phyloP scores from a whole-genome alignment of 1,140 invertebrate species.

The Neuroterus valhalla region DNA sequence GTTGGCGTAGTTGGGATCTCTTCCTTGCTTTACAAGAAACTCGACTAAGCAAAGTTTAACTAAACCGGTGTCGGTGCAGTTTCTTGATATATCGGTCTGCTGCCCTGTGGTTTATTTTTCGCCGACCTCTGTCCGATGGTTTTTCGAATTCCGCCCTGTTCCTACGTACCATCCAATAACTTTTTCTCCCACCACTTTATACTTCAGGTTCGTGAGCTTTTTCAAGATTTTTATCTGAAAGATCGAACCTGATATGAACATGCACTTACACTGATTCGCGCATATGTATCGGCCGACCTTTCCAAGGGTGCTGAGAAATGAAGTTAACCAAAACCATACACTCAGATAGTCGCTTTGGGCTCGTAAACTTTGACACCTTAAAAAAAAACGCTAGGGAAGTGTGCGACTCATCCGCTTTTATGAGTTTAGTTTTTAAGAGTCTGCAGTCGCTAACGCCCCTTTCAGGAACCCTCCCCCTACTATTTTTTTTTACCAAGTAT shows the following conservation, averaged over 20 bases:
- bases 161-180: conserved; percentile 50
- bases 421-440: conserved; percentile 54
- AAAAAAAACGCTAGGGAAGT: conserved; percentile 43
- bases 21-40: conserved; percentile 48
- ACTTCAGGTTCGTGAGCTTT: too few species aligned
- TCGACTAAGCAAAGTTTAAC: conserved; percentile 59
- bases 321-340: too few species aligned
- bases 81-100: conserved; percentile 66
- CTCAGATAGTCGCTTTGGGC: conserved; percentile 29
- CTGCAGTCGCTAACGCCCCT: conserved; percentile 41
- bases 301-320: too few species aligned
- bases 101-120: conserved; percentile 45
- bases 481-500: conserved; percentile 33
- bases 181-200: conserved; percentile 37
- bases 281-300: too few species aligned
- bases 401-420: conserved; percentile 52
- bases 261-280: too few species aligned
- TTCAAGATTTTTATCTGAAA: too few species aligned
- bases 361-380: conserved; percentile 53
- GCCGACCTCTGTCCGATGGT: conserved; percentile 8
- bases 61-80: conserved; percentile 60
- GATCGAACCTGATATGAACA: too few species aligned
- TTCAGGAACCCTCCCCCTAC: conserved; percentile 20
- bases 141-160: conserved; percentile 14
- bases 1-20: not conserved